Percentiles rank a stretch among this genome's conserved stretches.
These are phyloP conservation scores for Abrostola triplasia DNA, from an alignment of 2,888 invertebrate species.

Conservation along the genomic window DNA sequence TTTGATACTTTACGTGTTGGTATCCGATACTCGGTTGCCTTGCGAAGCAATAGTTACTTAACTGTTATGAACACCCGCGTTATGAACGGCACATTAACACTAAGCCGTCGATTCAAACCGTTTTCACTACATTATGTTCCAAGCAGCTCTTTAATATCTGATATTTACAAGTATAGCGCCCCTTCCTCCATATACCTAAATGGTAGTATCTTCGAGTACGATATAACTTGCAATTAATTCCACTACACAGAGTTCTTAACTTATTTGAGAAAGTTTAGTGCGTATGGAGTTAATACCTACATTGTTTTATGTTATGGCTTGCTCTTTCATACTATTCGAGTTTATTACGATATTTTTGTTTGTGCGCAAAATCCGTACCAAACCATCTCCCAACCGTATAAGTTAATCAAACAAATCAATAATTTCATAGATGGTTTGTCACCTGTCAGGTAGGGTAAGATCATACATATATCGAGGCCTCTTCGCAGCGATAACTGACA, in stretches of 20 bases:
- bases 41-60: constrained; percentile 30
- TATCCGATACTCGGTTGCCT: constrained; percentile 61
- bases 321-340: too few species aligned
- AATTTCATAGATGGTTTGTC: too few species aligned
- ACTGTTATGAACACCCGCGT: constrained; percentile 29
- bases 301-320: too few species aligned
- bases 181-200: constrained; percentile 5
- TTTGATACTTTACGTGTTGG: constrained; percentile 68
- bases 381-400: too few species aligned
- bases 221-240: constrained; percentile 2
- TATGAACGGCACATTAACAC: constrained; percentile 8
- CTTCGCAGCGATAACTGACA: too few species aligned
- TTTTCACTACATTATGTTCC: constrained; percentile 19
- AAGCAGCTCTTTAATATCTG: constrained; percentile 10
- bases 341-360: too few species aligned
- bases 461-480: too few species aligned
- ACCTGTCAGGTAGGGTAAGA: too few species aligned
- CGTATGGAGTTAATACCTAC: too few species aligned
- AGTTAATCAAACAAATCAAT: too few species aligned
- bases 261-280: constrained; percentile 2
- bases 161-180: constrained; percentile 12
- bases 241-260: constrained; percentile 5
- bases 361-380: too few species aligned
- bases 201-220: constrained; percentile 15
- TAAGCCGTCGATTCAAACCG: neutral